Percentiles rank a stretch among this genome's conserved stretches.
These are phyloP conservation scores for Acronicta aceris DNA, from an alignment of 2,888 invertebrate genomes.

Conservation along the genomic window DNA sequence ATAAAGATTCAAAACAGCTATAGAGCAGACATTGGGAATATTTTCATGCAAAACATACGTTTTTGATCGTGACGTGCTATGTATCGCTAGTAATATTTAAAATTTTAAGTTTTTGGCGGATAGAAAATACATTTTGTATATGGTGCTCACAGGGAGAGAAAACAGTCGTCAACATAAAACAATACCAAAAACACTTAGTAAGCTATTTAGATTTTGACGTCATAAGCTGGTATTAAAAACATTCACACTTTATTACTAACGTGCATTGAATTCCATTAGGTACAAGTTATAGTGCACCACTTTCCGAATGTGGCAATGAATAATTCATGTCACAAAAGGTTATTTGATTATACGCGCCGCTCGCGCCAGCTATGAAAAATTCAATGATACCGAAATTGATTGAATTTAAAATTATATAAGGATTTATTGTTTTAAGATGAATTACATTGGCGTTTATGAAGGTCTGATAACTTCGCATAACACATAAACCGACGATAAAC, in stretches of 20 bases:
- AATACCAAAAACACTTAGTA: slow-evolving; percentile 18
- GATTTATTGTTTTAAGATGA: slow-evolving; percentile 1
- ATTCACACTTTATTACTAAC: slow-evolving; percentile 38
- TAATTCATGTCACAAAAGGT: slow-evolving; percentile 52
- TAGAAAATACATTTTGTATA: too few species aligned
- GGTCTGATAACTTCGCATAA: too few species aligned
- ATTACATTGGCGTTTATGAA: neutral
- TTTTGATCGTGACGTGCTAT: too few species aligned
- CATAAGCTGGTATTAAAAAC: slow-evolving; percentile 29
- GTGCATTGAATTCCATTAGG: slow-evolving; percentile 49
- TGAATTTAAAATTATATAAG: slow-evolving; percentile 5
- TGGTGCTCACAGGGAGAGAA: neutral
- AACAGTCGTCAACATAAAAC: slow-evolving; percentile 26
- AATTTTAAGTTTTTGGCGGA: too few species aligned
- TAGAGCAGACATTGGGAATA: too few species aligned
- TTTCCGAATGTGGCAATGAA: slow-evolving; percentile 49
- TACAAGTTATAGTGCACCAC: slow-evolving; percentile 38
- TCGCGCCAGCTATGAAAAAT: slow-evolving; percentile 30
- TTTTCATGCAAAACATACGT: too few species aligned
- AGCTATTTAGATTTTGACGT: slow-evolving; percentile 19
- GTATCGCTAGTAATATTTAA: too few species aligned
- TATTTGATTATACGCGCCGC: slow-evolving; percentile 47
- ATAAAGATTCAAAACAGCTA: too few species aligned
- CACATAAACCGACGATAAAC: too few species aligned
- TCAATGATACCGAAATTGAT: slow-evolving; percentile 13